phyloP scores from a whole-genome alignment of 1,140 invertebrate genomes.

The Brachionus sp. region DNA sequence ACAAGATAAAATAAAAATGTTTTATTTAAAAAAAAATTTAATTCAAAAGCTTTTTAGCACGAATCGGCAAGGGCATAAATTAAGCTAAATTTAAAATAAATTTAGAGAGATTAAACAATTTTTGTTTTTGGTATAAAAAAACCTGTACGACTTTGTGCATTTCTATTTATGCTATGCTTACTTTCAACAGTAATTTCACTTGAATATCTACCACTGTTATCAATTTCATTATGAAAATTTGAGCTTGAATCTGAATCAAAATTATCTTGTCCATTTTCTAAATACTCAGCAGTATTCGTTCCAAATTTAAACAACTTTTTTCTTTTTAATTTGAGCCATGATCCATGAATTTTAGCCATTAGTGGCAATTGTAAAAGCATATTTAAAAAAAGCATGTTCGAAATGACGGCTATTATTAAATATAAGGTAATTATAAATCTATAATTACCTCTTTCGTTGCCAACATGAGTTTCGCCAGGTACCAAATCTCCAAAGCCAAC shows the following conservation, averaged over 20 bases:
- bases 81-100: background rate
- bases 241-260: background rate
- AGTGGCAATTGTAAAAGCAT: background rate
- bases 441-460: background rate
- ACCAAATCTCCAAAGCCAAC: conserved; percentile 65
- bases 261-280: background rate
- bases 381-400: conserved; percentile 38
- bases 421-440: conserved; percentile 3
- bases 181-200: background rate
- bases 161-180: background rate
- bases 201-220: background rate
- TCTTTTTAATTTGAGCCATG: conserved; percentile 13
- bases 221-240: background rate
- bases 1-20: background rate
- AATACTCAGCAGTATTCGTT: background rate
- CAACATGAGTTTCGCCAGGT: conserved; percentile 7
- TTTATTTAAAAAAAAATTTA: background rate
- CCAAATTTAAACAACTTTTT: background rate
- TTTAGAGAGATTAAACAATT: background rate
- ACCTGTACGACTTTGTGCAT: background rate
- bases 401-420: background rate
- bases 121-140: background rate
- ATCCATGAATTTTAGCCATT: background rate
- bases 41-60: background rate
- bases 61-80: background rate